A percentile compares a stretch with the other conserved stretches of the same genome.
Conservation (phyloP, 1,140 invertebrate species). For the Antheraea mylitta region DNA sequence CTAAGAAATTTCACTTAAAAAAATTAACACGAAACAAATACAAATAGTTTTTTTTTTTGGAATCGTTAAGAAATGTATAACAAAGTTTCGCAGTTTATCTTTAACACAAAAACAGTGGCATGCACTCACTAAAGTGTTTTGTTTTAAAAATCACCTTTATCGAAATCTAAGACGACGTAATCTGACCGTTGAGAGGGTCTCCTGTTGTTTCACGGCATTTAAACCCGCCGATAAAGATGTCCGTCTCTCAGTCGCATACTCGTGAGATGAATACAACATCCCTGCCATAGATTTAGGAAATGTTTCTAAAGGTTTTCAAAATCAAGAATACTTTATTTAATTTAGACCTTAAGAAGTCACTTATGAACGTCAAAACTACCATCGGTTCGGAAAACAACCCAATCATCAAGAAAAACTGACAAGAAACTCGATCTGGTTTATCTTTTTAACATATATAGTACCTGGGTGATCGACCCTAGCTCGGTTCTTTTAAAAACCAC, state of each 20-base stretch:
- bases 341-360: too few relatives aligned
- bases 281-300: slow-evolving; percentile 23
- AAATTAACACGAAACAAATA: too few relatives aligned
- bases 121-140: slow-evolving; percentile 8
- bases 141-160: neutral
- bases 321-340: too few relatives aligned
- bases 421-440: too few relatives aligned
- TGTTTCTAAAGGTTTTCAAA: too few relatives aligned
- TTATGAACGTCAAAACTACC: too few relatives aligned
- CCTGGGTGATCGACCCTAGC: too few relatives aligned
- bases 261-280: slow-evolving; percentile 64
- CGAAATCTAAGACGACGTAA: slow-evolving; percentile 4
- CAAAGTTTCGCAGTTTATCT: slow-evolving; percentile 4
- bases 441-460: too few relatives aligned
- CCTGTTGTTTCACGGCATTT: slow-evolving; percentile 27
- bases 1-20: too few relatives aligned
- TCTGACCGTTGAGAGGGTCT: slow-evolving; percentile 14
- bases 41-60: neutral
- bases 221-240: slow-evolving; percentile 34
- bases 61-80: neutral
- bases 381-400: too few relatives aligned
- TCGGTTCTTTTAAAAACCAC: too few relatives aligned
- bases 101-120: slow-evolving; percentile 13
- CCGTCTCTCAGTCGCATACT: slow-evolving; percentile 38
- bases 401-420: too few relatives aligned